Base-by-base conservation (phyloP, 2,888 invertebrate species). In the Oeneis ivallda region DNA sequence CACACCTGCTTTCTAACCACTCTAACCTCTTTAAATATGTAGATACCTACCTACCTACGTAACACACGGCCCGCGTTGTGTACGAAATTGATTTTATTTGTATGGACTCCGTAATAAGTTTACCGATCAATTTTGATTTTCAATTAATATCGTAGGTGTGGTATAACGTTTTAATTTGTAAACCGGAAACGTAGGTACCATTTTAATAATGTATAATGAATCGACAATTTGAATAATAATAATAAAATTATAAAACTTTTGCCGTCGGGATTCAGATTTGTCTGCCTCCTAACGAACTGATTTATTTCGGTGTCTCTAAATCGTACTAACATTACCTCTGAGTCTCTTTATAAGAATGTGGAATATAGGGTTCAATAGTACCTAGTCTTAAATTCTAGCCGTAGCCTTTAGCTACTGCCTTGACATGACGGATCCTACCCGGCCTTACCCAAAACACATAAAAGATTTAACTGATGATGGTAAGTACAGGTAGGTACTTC, bases 81-180 rank as follows among this genome's bases (percentile, higher is more conserved):
- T 19, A 17, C 17, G 19, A 56, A 41, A 56, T 56, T 56, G 56
- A 56, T 56, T 56, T 13, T 41, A 56, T 56, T 56, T 56, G 56
- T 56, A 39, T 13, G 39, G 56, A 41, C 39, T 56, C 7, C 8
- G 41, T 19, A 54, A 39, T 37, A 56, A 41, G 56, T 56, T 56
- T 8, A 56, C 19, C 39, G 41, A 39, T 56, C 41, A 39, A 56
- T 56, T 56, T 56, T 19, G 41, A 10, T 56, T 56, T 54, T 56
- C 56, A 56, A 41, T 56, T 56, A 41, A 13, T 11, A 13, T 39
- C 19, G 54, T 41, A 26, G 19, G 11, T 11, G n/a, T 53, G 13
- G n/a, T 53, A 7, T 34, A 37, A 6, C 5, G 26, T 53, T 53
- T 53, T 15, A 15, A 53, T 37, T 34, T 53, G 15, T 34, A 15